These are phyloP conservation scores for Catonia carolina DNA, from an alignment of 2,888 invertebrate genomes.

Conservation along the genomic window DNA sequence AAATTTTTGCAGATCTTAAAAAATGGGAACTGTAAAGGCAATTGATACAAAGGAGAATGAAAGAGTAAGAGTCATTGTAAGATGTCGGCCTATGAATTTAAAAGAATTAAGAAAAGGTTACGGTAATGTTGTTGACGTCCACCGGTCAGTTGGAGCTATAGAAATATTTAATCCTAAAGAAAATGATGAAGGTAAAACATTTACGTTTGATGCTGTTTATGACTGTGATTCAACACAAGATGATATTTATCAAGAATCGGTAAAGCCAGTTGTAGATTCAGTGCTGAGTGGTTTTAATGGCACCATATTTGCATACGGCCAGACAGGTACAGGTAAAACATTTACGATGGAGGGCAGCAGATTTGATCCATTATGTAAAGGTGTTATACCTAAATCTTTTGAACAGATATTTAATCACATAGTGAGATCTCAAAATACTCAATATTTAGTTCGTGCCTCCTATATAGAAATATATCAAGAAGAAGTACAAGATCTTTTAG, in stretches of 20 bases:
- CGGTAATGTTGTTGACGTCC: slow-evolving; percentile 70
- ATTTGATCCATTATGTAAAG: slow-evolving; percentile 46
- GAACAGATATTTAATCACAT: slow-evolving; percentile 97
- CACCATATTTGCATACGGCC: slow-evolving; percentile 98
- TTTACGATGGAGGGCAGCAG: slow-evolving; percentile 57
- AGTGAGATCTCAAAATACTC: slow-evolving; percentile 80
- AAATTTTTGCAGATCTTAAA: too few relatives aligned
- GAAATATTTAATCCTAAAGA: slow-evolving; percentile 82
- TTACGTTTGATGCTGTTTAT: slow-evolving; percentile 97
- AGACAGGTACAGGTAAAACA: slow-evolving; percentile 91
- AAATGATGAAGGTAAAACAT: slow-evolving; percentile 61
- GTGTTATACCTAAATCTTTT: slow-evolving; percentile 93
- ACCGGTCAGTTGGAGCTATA: slow-evolving; percentile 62
- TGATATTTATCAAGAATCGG: slow-evolving; percentile 92
- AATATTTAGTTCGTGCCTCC: slow-evolving; percentile 91
- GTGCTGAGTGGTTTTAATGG: slow-evolving; percentile 98
- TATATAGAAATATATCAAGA: slow-evolving; percentile 96
- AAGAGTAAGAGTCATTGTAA: slow-evolving; percentile 76
- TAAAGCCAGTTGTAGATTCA: slow-evolving; percentile 87
- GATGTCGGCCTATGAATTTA: slow-evolving; percentile 91
- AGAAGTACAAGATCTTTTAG: slow-evolving; percentile 53
- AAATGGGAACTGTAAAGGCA: too few relatives aligned
- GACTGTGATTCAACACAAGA: slow-evolving; percentile 84
- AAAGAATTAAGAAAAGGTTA: slow-evolving; percentile 70
- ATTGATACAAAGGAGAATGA: slow-evolving; percentile 21